phyloP scores from a whole-genome alignment of 2,797 vertebrate genomes.

The Hippoglossus hippoglossus region DNA sequence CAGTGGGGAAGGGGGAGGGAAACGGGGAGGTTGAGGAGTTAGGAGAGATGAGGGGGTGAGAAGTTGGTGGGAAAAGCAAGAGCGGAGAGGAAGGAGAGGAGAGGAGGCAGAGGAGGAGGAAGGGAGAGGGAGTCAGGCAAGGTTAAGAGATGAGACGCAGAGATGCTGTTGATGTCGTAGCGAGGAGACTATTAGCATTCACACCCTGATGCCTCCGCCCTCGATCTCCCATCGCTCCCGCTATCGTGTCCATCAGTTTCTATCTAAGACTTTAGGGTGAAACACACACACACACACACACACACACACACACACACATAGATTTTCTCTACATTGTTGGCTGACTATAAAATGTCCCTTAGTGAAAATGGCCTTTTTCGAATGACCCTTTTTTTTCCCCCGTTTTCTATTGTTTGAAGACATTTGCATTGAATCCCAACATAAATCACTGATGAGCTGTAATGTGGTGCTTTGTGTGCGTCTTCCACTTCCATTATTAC shows the following conservation, averaged over 20 bases:
- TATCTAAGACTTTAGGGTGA: slow-evolving; percentile 52
- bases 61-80: not conserved
- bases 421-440: not conserved
- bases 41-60: not conserved
- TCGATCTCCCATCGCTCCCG: slow-evolving; percentile 49
- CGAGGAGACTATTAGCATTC: slow-evolving; percentile 74
- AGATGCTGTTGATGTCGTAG: slow-evolving; percentile 57
- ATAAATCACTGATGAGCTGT: slow-evolving; percentile 28
- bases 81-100: not conserved
- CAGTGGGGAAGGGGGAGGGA: not conserved
- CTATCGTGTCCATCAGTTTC: slow-evolving; percentile 73
- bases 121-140: slow-evolving; percentile 35
- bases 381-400: not conserved
- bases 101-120: not conserved
- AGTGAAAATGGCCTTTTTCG: not conserved
- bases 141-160: slow-evolving; percentile 55
- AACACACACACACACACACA: slow-evolving; percentile 27
- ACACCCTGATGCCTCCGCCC: slow-evolving; percentile 51
- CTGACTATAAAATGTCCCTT: no score
- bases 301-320: not conserved
- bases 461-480: slow-evolving; percentile 4
- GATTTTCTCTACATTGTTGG: no score
- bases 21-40: not conserved
- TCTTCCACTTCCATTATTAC: slow-evolving; percentile 20
- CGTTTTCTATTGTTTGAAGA: not conserved